Evolutionary conservation across 1,140 invertebrate genomes (phyloP).

Genomic region (Steinernema feltiae): DNA sequence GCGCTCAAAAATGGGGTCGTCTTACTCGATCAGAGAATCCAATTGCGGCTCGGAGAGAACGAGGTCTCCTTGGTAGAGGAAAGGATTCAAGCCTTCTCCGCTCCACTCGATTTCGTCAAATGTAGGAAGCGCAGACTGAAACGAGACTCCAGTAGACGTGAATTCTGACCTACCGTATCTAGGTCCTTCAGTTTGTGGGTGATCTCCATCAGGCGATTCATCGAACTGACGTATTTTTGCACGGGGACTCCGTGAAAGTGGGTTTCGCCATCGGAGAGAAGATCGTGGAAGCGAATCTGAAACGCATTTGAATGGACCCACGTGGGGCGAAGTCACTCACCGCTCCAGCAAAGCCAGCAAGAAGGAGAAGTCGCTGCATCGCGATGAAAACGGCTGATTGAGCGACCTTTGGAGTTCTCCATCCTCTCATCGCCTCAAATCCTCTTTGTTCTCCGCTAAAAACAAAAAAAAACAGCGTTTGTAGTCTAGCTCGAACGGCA

Average conservation of each 20-base stretch:
- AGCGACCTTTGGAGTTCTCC: too few relatives aligned
- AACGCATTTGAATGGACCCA: too few relatives aligned
- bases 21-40: neutral
- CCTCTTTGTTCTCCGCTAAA: too few relatives aligned
- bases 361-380: too few relatives aligned
- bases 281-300: neutral
- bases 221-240: neutral
- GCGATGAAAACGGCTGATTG: too few relatives aligned
- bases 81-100: neutral
- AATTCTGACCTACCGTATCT: neutral
- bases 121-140: neutral
- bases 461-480: too few relatives aligned
- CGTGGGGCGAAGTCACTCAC: too few relatives aligned
- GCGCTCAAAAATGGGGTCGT: neutral
- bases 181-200: neutral
- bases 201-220: neutral
- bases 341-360: too few relatives aligned
- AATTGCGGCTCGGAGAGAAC: neutral
- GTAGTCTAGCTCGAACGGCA: too few relatives aligned
- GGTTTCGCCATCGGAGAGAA: neutral
- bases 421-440: too few relatives aligned
- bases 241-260: neutral
- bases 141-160: neutral
- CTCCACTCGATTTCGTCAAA: neutral
- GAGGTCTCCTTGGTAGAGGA: neutral